A percentile compares a stretch with the other conserved stretches of the same genome.
These are phyloP conservation scores for Monarcha castaneiventris DNA, from an alignment of 2,113 vertebrate species.

Conservation along the genomic window DNA sequence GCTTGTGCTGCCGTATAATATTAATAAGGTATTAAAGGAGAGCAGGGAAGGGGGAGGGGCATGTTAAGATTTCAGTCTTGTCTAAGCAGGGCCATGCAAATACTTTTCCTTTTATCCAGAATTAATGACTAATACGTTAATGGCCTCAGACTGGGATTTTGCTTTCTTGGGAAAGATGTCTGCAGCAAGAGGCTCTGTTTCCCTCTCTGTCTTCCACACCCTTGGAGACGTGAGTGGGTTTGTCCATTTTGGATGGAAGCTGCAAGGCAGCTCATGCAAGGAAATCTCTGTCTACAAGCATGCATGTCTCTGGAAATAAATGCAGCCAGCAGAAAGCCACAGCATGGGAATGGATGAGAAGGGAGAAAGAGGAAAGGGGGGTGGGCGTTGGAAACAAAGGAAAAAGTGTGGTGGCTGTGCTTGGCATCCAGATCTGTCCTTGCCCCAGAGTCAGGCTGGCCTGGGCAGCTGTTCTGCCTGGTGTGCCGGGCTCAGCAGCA, in stretches of 20 bases:
- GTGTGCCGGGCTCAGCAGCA: not conserved
- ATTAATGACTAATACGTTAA: conserved; percentile 23
- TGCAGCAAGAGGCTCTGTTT: not conserved
- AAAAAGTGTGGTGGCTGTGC: not conserved
- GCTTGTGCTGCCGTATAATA: conserved; percentile 20
- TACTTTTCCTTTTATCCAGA: conserved; percentile 47
- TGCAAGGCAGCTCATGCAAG: not conserved
- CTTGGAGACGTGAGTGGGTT: not conserved
- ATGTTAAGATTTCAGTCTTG: conserved; percentile 20
- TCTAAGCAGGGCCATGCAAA: conserved; percentile 31
- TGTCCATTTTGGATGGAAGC: not conserved
- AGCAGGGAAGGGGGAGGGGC: conserved; percentile 7
- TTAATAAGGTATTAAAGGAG: conserved; percentile 58
- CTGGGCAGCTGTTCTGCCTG: not conserved
- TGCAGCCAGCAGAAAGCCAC: not conserved
- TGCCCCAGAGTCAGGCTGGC: not conserved
- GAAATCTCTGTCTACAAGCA: not conserved
- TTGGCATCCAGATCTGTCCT: not conserved
- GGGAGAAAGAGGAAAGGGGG: not conserved
- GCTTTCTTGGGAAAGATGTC: not conserved
- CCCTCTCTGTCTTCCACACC: not conserved
- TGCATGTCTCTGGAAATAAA: not conserved
- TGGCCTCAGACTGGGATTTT: not conserved
- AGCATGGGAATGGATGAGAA: not conserved
- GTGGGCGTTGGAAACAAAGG: not conserved